Conservation (phyloP, 2,113 vertebrate species). For the Puma concolor region DNA sequence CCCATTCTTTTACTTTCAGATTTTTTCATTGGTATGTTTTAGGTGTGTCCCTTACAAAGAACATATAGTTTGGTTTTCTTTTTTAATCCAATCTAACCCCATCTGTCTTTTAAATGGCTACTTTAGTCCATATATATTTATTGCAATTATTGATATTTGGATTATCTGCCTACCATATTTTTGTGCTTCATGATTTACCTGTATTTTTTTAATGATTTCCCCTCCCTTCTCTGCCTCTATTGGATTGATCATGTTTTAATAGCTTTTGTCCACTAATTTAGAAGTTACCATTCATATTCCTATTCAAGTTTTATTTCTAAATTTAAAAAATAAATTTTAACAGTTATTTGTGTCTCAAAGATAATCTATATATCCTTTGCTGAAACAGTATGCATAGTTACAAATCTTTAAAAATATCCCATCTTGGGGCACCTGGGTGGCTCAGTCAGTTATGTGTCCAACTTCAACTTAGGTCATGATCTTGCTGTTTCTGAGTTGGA, state of each 20-base stretch:
- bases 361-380: not conserved
- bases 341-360: not conserved
- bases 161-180: not conserved
- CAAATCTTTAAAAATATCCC: slow-evolving; percentile 20
- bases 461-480: too few relatives aligned
- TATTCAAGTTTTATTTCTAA: slow-evolving; percentile 45
- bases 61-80: not conserved
- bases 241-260: not conserved
- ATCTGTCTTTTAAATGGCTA: not conserved
- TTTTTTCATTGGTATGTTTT: not conserved
- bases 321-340: slow-evolving; percentile 50
- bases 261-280: slow-evolving; percentile 22
- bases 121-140: not conserved
- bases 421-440: too few relatives aligned
- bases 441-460: too few relatives aligned
- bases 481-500: too few relatives aligned
- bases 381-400: slow-evolving; percentile 10
- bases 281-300: slow-evolving; percentile 38
- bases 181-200: not conserved
- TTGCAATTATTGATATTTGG: not conserved
- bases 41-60: not conserved
- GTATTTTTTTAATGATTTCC: not conserved
- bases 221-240: not conserved
- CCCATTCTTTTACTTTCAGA: slow-evolving; percentile 5
- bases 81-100: slow-evolving; percentile 21